Evolutionary conservation across 2,888 invertebrate species (phyloP).

Genomic region (Agriopis leucophaearia): DNA sequence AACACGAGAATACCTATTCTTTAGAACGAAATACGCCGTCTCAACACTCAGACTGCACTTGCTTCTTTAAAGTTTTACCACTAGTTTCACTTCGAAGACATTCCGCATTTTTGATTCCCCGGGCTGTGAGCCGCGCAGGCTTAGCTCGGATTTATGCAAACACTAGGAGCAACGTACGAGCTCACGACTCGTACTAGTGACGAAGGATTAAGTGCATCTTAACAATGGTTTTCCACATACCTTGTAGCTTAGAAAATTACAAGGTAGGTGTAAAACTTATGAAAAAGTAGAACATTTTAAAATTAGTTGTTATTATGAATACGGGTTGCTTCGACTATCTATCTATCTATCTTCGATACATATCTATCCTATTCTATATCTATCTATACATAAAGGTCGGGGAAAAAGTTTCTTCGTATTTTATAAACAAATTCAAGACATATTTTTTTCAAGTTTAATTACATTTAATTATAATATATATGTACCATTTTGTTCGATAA

Average conservation of each 20-base stretch:
- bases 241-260: slow-evolving; percentile 16
- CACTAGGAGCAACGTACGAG: slow-evolving; percentile 42
- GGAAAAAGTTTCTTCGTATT: too few relatives aligned
- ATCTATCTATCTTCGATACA: too few relatives aligned
- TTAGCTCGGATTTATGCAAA: slow-evolving; percentile 57
- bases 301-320: too few relatives aligned
- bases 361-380: too few relatives aligned
- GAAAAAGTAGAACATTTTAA: too few relatives aligned
- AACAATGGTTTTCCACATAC: slow-evolving; percentile 30
- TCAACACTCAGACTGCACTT: slow-evolving; percentile 8
- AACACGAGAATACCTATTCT: not conserved
- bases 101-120: slow-evolving; percentile 45
- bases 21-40: not conserved
- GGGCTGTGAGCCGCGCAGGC: slow-evolving; percentile 51
- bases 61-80: slow-evolving; percentile 15
- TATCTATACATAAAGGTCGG: too few relatives aligned
- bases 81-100: slow-evolving; percentile 15
- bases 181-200: slow-evolving; percentile 42
- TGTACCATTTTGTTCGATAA: too few relatives aligned
- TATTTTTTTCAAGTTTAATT: too few relatives aligned
- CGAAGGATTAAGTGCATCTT: slow-evolving; percentile 46
- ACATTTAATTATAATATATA: too few relatives aligned
- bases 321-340: too few relatives aligned
- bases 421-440: too few relatives aligned
- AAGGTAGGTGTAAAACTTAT: too few relatives aligned